These are phyloP conservation scores for Pogonocherus hispidulus DNA, from an alignment of 2,888 invertebrate species.

Conservation along the genomic window DNA sequence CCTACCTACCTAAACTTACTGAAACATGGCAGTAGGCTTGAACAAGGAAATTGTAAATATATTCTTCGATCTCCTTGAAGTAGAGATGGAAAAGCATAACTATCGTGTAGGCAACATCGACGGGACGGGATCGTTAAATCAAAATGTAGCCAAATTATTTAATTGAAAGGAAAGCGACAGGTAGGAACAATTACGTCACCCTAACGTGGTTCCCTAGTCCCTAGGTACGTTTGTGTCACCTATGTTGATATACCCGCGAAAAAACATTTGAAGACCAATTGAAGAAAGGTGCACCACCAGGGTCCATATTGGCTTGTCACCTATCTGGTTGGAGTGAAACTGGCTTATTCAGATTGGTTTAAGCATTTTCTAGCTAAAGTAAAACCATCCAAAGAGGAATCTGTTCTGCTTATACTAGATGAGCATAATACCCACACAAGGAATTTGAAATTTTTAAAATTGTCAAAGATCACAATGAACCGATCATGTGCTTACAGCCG, in stretches of 20 bases:
- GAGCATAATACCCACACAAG: conserved; percentile 35
- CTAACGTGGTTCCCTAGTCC: conserved; percentile 54
- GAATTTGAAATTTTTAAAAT: conserved; percentile 47
- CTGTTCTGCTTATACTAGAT: too few species aligned
- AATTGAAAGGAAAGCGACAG: conserved; percentile 24
- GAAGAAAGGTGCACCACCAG: conserved; percentile 57
- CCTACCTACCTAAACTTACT: too few species aligned
- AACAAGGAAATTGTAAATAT: conserved; percentile 18
- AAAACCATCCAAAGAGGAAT: too few species aligned
- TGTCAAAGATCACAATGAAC: conserved; percentile 59
- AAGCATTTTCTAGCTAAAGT: too few species aligned
- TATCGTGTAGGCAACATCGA: conserved; percentile 55
- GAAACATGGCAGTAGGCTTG: conserved; percentile 18
- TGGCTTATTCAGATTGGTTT: conserved; percentile 42
- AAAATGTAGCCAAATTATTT: conserved; percentile 29
- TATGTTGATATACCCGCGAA: conserved; percentile 58
- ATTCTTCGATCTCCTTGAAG: conserved; percentile 19
- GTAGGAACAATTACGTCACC: too few species aligned
- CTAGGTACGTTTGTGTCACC: conserved; percentile 60
- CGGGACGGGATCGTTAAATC: conserved; percentile 62
- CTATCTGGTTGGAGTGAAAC: conserved; percentile 59
- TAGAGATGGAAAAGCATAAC: too few species aligned
- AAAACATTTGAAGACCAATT: conserved; percentile 57
- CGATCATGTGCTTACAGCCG: too few species aligned
- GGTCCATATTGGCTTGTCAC: conserved; percentile 47